These are phyloP conservation scores for Clistopyga incitator DNA, from an alignment of 2,888 invertebrate species.

Conservation along the genomic window DNA sequence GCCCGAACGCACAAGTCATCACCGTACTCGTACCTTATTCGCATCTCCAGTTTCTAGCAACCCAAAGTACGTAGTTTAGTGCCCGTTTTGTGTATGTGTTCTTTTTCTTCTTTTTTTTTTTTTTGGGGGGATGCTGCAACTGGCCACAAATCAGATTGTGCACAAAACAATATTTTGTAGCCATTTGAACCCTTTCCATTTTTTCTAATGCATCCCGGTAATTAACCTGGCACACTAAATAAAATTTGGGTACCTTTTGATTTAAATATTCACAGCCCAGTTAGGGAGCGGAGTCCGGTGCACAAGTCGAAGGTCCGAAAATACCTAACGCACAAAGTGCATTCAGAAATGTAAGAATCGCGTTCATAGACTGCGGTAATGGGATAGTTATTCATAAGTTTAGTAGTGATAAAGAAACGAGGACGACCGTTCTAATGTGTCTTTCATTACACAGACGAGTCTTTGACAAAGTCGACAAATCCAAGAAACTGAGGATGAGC, in stretches of 20 bases:
- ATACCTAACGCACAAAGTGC: conserved; percentile 73
- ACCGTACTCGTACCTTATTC: conserved; percentile 86
- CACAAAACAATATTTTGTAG: too few species aligned
- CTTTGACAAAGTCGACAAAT: conserved; percentile 77
- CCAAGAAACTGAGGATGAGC: conserved; percentile 80
- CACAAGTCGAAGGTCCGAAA: conserved; percentile 75
- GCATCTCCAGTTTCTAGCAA: conserved; percentile 84
- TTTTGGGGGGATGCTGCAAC: not conserved
- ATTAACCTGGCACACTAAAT: conserved; percentile 52
- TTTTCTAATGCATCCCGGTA: conserved; percentile 7
- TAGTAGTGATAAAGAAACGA: not conserved
- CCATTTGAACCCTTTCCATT: not conserved
- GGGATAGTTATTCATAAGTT: conserved; percentile 30
- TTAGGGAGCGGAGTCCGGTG: conserved; percentile 75
- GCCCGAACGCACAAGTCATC: conserved; percentile 86
- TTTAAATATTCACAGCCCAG: conserved; percentile 70
- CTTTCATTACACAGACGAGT: conserved; percentile 70
- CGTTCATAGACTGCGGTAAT: conserved; percentile 45
- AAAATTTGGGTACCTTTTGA: conserved; percentile 50
- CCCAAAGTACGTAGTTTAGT: conserved; percentile 86
- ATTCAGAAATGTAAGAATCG: conserved; percentile 76
- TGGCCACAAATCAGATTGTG: too few species aligned
- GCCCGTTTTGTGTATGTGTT: conserved; percentile 5
- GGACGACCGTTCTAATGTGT: not conserved
- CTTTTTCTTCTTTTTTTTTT: conserved; percentile 60